phyloP scores from a whole-genome alignment of 2,888 invertebrate species.

The Phengaris alcon region DNA sequence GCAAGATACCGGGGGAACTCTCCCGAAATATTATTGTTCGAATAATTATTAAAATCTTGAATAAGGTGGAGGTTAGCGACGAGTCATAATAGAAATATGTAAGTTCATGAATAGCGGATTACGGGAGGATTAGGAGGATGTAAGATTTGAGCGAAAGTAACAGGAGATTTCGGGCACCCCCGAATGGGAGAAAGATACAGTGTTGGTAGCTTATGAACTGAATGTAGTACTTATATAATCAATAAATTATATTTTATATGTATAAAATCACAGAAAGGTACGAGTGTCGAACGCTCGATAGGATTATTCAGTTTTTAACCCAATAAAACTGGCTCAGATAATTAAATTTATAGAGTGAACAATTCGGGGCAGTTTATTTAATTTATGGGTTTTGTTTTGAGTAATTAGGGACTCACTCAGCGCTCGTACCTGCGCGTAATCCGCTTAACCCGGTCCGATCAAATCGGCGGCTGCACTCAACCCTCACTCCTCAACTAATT shows the following conservation, averaged over 20 bases:
- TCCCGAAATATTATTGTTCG: not conserved
- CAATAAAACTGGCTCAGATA: not conserved
- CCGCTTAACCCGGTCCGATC: constrained; percentile 7
- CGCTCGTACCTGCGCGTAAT: constrained; percentile 10
- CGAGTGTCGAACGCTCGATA: not conserved
- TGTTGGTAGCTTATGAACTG: no score
- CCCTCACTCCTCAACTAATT: not conserved
- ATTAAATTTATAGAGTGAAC: constrained; percentile 1
- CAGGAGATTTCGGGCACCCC: not conserved
- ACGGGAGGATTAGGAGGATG: not conserved
- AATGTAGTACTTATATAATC: no score
- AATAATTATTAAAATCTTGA: not conserved
- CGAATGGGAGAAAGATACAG: no score
- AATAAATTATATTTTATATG: no score
- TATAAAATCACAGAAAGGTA: not conserved
- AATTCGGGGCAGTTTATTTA: constrained; percentile 2
- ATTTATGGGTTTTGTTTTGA: constrained; percentile 13
- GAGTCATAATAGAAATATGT: no score
- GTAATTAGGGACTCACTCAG: constrained; percentile 3
- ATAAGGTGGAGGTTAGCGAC: no score
- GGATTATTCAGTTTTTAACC: constrained; percentile 1
- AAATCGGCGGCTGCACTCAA: not conserved
- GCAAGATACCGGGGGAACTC: not conserved
- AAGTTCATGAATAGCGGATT: not conserved
- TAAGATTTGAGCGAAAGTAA: not conserved